Base-by-base conservation (phyloP, 1,140 invertebrate genomes). In the Meloidogyne floridensis region DNA sequence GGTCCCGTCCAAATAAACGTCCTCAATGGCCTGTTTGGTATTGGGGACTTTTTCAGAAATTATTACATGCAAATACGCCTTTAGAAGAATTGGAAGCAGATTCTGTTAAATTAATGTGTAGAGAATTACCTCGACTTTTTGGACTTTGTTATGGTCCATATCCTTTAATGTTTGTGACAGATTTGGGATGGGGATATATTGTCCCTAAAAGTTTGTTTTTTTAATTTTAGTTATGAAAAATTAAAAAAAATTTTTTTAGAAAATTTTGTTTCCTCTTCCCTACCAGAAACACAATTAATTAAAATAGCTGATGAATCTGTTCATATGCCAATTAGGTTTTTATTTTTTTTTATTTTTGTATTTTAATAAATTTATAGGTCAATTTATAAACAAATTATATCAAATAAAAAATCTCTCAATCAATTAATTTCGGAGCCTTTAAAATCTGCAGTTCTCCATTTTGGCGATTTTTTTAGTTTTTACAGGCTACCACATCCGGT, bases 101-200 rank as follows among this genome's bases (percentile, higher is more conserved):
- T 9, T n/a, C 76, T 15, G 71, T 87, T 4, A 88, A 88, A 69
- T 42, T 84, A 54, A 74, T 53, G 72, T 72, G 70, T 80, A 73
- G 77, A 13, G 87, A 87, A 15, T 80, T 89, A 71, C 87, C 89
- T 13, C 74, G 84, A 10, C 56, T 87, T 54, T 85, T 88, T 53
- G 82, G 85, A 20, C 72, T 90, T 10, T 86, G 85, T 53, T 88
- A 84, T 76, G 86, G 85, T 2, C 82, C 84, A 3, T 90, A 85
- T 84, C 88, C 88, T 8, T 70, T 89, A 4, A 84, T 82, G 76
- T 83, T 82, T 71, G 86, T 84, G 18, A 43, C 20, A 10, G 80
- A 86, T n/a, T 78, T 70, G 18, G 89, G 88, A 11, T 89, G 89
- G 89, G 88, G 88, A 76, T 89, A 82, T 76, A 77, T 89, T 11